Base-by-base conservation (phyloP, 2,113 vertebrate genomes). In the Melospiza georgiana region DNA sequence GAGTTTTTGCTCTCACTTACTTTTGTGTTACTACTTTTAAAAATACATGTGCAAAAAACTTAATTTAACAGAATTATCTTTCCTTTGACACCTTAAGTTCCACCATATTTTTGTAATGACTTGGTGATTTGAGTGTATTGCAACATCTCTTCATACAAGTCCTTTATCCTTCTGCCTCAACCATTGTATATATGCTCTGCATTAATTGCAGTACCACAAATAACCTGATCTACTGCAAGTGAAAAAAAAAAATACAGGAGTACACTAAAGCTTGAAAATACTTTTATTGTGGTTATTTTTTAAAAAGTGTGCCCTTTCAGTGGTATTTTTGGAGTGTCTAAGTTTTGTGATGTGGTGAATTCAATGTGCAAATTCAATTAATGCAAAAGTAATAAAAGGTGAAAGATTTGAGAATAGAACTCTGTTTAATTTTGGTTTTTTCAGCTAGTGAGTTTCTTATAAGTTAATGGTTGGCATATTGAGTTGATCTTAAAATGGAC, bases 281-380 rank as follows among this genome's bases (percentile, higher is more conserved):
- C 11, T 25, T 90, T 72, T 19, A 43, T 46, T 82, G 33, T 85
- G 24, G 28, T 85, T 87, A 55, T 77, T 87, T 83, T 83, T 57
- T 1, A 1, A 6, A 43, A 71, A n/a, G 39, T 37, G 5, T 87
- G 15, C 4, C 41, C 63, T 92, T 96, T 93, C 44, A 55, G 31
- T 92, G 30, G 10, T 94, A 84, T 95, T 96, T 96, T 91, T 91
- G 84, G 66, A 85, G 46, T 35, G 28, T 67, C 24, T 89, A 83
- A 74, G 19, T 57, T 84, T 92, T 84, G 58, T 75, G 55, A 27
- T 85, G 33, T 49, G 66, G 23, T 66, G 35, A 57, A 77, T 39
- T 39, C 95, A 95, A 93, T 91, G 61, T 95, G 77, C 71, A 90
- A 82, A 94, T 95, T 95, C 27, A 66, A 85, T 96, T 94, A 96